Base-by-base conservation (phyloP, 2,113 vertebrate species). In the Ctenomys sociabilis region DNA sequence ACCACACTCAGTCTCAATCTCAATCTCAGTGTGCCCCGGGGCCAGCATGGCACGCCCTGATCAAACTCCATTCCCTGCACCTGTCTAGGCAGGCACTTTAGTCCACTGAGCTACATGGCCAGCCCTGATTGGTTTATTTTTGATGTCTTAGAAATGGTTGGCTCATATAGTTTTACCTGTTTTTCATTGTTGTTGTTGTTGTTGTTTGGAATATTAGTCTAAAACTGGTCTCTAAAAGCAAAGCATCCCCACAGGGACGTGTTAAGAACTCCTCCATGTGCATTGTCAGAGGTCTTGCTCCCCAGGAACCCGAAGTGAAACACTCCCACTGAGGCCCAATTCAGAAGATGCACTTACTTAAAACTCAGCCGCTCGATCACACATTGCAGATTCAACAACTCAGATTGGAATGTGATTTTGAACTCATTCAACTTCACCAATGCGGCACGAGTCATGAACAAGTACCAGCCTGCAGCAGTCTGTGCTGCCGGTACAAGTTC, bases 401-500 rank as follows among this genome's bases (percentile, higher is more conserved):
- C n/a, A 43, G 21, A 80, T 0, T 21, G 77, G 73, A 88, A 21
- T 32, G 28, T 84, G 68, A 64, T 24, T 87, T 59, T 52, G 19
- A 52, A 52, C 83, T 72, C 90, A 45, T 77, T 43, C 24, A 52
- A 70, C 37, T n/a, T 84, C 40, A 32, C 59, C 66, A 37, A 40
- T 19, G 80, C 30, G 40, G 66, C 28, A 5, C 22, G 2, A 12
- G 54, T 11, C 61, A 1, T 26, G 28, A 28, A 16, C 81, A 82
- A 70, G 85, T 52, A 52, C 9, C 28, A 26, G 72, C 54, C 43
- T 43, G 75, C 2, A 64, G 66, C 59, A 22, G 59, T n/a, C 43
- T 32, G 17, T 14, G 1, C 16, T 10, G 37, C 43, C 3, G 0
- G 9, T 7, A 3, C n/a, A 3, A 63, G 84, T 0, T 3, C 10